Percentiles rank a stretch among this genome's conserved stretches.
These are phyloP conservation scores for Drosophila peninsularis DNA, from an alignment of 2,888 invertebrate genomes.

Conservation along the genomic window DNA sequence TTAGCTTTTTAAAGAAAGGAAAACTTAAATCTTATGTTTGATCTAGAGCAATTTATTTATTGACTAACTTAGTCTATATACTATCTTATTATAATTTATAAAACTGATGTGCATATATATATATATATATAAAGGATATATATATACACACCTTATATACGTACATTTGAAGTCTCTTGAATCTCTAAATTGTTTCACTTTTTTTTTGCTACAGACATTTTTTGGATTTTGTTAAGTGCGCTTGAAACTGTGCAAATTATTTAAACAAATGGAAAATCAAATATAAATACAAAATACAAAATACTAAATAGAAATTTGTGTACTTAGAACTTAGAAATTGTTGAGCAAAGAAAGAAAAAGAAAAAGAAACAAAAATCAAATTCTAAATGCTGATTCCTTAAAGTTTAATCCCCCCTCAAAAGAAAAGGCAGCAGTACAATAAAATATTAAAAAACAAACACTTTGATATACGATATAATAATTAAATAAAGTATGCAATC, in stretches of 20 bases:
- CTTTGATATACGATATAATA: slow-evolving; percentile 69
- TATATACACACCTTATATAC: slow-evolving; percentile 40
- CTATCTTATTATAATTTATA: slow-evolving; percentile 65
- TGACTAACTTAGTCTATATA: slow-evolving; percentile 65
- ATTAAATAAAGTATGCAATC: slow-evolving; percentile 35
- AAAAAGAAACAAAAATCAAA: slow-evolving; percentile 62
- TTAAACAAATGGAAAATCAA: slow-evolving; percentile 70
- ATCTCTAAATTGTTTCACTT: slow-evolving; percentile 50
- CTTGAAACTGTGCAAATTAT: slow-evolving; percentile 55
- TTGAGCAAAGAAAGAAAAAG: slow-evolving; percentile 63
- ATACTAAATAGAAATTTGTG: slow-evolving; percentile 64
- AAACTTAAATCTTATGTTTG: slow-evolving; percentile 71
- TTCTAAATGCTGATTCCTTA: slow-evolving; percentile 70
- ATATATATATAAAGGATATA: slow-evolving; percentile 2
- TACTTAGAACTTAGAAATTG: slow-evolving; percentile 78
- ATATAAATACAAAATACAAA: slow-evolving; percentile 56
- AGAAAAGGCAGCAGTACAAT: slow-evolving; percentile 48
- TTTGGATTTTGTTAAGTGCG: slow-evolving; percentile 34
- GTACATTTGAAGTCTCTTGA: slow-evolving; percentile 48
- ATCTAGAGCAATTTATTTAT: slow-evolving; percentile 80
- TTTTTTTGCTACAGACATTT: slow-evolving; percentile 15
- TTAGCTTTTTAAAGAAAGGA: slow-evolving; percentile 73
- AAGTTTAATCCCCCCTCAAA: slow-evolving; percentile 19
- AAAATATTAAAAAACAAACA: slow-evolving; percentile 46
- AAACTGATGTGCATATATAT: slow-evolving; percentile 21